Conservation (phyloP, 2,113 vertebrate genomes). For the Psammodynastes pulverulentus region DNA sequence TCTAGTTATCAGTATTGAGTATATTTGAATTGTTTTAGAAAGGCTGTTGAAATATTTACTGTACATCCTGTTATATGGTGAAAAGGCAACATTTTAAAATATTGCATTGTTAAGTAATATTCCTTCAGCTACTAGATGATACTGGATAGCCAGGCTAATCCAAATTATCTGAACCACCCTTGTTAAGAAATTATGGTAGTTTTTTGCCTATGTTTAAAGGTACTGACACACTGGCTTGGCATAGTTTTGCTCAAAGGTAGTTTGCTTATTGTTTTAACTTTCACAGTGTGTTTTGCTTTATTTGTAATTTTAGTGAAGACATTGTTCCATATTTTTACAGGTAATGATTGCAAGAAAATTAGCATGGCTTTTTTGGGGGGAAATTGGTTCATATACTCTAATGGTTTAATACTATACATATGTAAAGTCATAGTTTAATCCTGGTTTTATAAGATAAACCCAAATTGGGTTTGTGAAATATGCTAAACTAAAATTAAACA, state of each 20-base stretch:
- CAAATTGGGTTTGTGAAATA: background rate
- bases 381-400: background rate
- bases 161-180: slow-evolving; percentile 20
- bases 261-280: background rate
- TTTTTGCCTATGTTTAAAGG: background rate
- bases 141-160: background rate
- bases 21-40: background rate
- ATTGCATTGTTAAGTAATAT: background rate
- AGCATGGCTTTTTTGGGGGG: background rate
- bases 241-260: background rate
- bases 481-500: background rate
- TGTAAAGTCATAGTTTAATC: background rate
- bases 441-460: background rate
- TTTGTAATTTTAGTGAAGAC: background rate
- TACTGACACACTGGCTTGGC: background rate
- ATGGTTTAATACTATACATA: background rate
- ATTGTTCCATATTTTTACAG: background rate
- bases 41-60: background rate
- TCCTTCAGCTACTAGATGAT: background rate
- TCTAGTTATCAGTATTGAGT: background rate
- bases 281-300: background rate
- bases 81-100: background rate
- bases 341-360: background rate
- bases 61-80: background rate
- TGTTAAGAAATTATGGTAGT: background rate